These are phyloP conservation scores for Catharus fuscescens DNA, from an alignment of 2,113 vertebrate genomes.

Conservation along the genomic window DNA sequence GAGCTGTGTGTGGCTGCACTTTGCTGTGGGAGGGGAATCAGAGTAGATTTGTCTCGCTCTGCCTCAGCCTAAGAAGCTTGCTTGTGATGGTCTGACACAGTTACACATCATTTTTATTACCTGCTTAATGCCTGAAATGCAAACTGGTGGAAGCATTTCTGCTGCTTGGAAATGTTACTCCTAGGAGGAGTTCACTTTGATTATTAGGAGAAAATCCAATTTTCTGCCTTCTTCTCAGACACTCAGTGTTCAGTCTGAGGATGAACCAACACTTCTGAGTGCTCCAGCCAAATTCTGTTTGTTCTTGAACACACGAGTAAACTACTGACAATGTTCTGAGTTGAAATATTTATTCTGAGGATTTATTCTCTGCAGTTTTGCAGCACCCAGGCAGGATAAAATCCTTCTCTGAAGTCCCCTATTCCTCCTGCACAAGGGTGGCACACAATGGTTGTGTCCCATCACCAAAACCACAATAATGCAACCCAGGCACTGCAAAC, in stretches of 20 bases:
- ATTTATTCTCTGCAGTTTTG: background rate
- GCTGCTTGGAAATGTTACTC: background rate
- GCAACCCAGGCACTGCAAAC: background rate
- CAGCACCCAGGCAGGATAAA: background rate
- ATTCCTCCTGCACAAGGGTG: background rate
- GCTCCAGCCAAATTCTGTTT: background rate
- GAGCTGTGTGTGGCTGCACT: background rate
- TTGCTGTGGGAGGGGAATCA: background rate
- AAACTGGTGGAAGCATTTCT: background rate
- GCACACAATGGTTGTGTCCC: background rate
- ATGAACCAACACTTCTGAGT: background rate
- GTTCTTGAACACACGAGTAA: background rate
- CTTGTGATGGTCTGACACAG: fast-evolving
- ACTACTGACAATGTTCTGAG: fast-evolving
- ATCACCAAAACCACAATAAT: background rate
- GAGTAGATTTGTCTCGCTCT: background rate
- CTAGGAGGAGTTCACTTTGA: background rate
- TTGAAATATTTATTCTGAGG: background rate
- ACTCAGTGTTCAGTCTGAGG: background rate
- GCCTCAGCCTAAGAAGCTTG: background rate
- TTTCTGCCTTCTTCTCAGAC: background rate
- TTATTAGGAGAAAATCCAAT: background rate
- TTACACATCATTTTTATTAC: background rate
- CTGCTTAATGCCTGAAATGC: background rate
- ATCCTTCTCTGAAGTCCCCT: background rate